Conservation (phyloP, 2,113 vertebrate species). For the Catharus bicknelli region DNA sequence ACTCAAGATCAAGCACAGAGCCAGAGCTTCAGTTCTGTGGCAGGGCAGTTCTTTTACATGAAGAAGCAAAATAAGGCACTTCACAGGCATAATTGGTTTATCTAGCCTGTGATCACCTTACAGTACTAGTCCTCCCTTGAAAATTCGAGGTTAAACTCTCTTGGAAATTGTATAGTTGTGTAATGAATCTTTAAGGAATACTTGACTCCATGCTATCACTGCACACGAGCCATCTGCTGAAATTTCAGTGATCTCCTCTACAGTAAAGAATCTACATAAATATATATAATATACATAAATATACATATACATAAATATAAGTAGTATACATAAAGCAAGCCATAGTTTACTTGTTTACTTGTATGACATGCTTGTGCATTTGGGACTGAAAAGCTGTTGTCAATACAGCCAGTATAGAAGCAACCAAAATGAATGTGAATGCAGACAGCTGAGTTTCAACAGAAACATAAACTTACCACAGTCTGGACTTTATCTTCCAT, state of each 20-base stretch:
- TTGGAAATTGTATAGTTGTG: not conserved
- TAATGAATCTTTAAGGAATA: not conserved
- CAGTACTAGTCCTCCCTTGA: not conserved
- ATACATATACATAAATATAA: not conserved
- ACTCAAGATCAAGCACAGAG: not conserved
- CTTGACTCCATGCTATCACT: not conserved
- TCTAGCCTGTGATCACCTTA: not conserved
- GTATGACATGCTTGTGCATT: not conserved
- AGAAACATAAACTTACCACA: constrained; percentile 85
- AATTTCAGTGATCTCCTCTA: not conserved
- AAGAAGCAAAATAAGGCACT: not conserved
- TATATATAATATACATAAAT: no score
- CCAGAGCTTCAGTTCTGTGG: not conserved
- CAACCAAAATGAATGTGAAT: not conserved
- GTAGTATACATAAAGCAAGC: not conserved
- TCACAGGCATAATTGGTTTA: not conserved
- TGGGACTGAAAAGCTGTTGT: not conserved
- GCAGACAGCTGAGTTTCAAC: not conserved
- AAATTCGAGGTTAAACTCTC: not conserved
- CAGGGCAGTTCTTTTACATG: not conserved
- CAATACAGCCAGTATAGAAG: not conserved
- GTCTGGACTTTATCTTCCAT: constrained; percentile 97
- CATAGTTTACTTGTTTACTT: not conserved
- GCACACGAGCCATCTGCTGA: not conserved
- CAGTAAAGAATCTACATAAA: not conserved